phyloP scores from a whole-genome alignment of 2,113 vertebrate genomes.

The Antennarius striatus region DNA sequence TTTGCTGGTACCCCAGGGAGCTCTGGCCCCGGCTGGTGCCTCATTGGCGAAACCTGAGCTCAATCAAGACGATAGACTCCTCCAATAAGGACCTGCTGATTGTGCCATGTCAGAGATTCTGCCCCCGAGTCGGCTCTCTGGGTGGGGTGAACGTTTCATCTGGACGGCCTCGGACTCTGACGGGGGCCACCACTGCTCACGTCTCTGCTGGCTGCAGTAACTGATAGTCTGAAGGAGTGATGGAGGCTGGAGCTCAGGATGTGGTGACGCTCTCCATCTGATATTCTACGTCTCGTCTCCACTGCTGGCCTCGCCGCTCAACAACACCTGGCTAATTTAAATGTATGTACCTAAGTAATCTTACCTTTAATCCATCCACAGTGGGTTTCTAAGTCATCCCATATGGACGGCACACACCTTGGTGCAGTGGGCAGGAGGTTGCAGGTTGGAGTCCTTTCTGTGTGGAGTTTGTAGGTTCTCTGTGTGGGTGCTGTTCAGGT shows the following conservation, averaged over 20 bases:
- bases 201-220: slow-evolving; percentile 55
- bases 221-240: slow-evolving; percentile 42
- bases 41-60: slow-evolving; percentile 78
- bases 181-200: slow-evolving; percentile 43
- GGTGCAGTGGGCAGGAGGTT: no score
- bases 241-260: slow-evolving; percentile 18
- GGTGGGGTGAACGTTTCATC: slow-evolving; percentile 37
- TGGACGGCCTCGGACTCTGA: slow-evolving; percentile 32
- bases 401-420: no score
- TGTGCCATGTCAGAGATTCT: slow-evolving; percentile 75
- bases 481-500: no score
- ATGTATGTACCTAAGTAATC: no score
- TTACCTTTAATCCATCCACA: no score
- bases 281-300: slow-evolving; percentile 12
- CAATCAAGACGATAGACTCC: slow-evolving; percentile 63
- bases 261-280: background rate
- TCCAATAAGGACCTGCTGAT: slow-evolving; percentile 67
- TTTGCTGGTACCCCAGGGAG: slow-evolving; percentile 59
- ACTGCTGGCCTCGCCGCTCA: background rate
- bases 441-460: no score
- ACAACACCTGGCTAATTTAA: no score
- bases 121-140: slow-evolving; percentile 35
- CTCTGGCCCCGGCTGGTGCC: slow-evolving; percentile 57
- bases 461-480: no score
- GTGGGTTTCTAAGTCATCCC: no score